Conservation (phyloP, 2,888 invertebrate species). For the Pteria penguin region DNA sequence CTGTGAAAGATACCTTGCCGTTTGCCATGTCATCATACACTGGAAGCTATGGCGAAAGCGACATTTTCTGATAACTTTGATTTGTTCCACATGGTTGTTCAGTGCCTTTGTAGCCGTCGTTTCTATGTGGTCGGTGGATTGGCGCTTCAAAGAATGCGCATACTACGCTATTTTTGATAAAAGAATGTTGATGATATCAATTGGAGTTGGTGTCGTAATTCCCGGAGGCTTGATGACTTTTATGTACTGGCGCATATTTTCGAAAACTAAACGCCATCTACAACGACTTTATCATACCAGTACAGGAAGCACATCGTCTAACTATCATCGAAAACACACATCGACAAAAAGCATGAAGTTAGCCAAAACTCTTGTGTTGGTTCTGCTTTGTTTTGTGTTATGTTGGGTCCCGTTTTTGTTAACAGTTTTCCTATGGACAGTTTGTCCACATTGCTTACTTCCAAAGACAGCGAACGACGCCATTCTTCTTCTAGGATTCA, state of each 20-base stretch:
- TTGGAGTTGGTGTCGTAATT: slow-evolving; percentile 14
- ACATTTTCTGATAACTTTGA: not conserved
- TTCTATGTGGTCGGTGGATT: slow-evolving; percentile 3
- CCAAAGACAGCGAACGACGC: slow-evolving; percentile 17
- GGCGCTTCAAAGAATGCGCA: slow-evolving; percentile 13
- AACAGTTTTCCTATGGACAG: slow-evolving; percentile 10
- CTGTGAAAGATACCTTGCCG: slow-evolving; percentile 20
- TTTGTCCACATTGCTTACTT: slow-evolving; percentile 18
- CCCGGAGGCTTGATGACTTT: slow-evolving; percentile 4
- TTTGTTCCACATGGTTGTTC: slow-evolving; percentile 1
- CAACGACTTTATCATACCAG: not conserved
- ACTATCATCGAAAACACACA: not conserved
- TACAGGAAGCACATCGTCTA: not conserved
- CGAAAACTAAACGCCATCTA: not conserved
- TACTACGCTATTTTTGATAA: slow-evolving; percentile 26
- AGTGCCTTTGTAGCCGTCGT: not conserved
- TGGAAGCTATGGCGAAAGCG: not conserved
- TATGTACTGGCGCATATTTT: slow-evolving; percentile 21
- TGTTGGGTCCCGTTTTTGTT: slow-evolving; percentile 34
- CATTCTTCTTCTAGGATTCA: slow-evolving; percentile 28
- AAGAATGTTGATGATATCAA: slow-evolving; percentile 3
- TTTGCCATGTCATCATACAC: slow-evolving; percentile 18
- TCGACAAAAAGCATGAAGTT: not conserved
- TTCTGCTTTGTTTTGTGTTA: slow-evolving; percentile 10
- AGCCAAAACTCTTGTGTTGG: slow-evolving; percentile 15